Base-by-base conservation (phyloP, 2,113 vertebrate genomes). In the Oceanites oceanicus region DNA sequence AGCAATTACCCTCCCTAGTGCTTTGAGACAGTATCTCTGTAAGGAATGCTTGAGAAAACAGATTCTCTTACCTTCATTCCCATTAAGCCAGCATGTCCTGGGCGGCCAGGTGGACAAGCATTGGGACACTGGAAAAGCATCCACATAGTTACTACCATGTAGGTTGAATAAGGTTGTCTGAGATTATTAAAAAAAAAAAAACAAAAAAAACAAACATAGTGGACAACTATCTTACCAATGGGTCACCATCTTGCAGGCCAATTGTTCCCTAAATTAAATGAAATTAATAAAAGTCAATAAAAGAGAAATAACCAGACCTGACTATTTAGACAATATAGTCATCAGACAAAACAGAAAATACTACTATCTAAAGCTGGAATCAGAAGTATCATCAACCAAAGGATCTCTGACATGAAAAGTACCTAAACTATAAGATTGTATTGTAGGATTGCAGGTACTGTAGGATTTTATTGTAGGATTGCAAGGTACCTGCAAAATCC, bases 21-120 rank as follows among this genome's bases (percentile, higher is more conserved):
- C 25, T 56, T 45, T 59, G 27, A 80, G 47, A 70, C 15, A 47
- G 15, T 15, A n/a, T 10, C 13, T 77, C 53, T 81, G 56, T 59
- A 72, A 75, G 44, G 36, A 86, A 47, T 19, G 10, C 30, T 59
- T 78, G 29, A 90, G 65, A 13, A 92, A 63, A 30, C 4, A 40
- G 40, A 11, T 80, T 70, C 34, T 92, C 98, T 98, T 97, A 99
- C 99, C 98, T 99, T 99, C 99, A 99, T 99, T 76, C 99, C 99
- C 95, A 99, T 99, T 91, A 99, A 97, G 3, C 99, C 99, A 94
- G 99, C 99, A 68, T 99, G 98, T 65, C 99, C 99, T 52, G 99
- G 97, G 12, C 98, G 98, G 11, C 99, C 99, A 71, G 99, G 98
- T 29, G 99, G 98, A 95, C 99, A 99, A 77, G 99, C 98, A 96